Percentiles rank a stretch among this genome's conserved stretches.
These are phyloP conservation scores for Reticulitermes lucifugus DNA, from an alignment of 2,888 invertebrate genomes.

Conservation along the genomic window DNA sequence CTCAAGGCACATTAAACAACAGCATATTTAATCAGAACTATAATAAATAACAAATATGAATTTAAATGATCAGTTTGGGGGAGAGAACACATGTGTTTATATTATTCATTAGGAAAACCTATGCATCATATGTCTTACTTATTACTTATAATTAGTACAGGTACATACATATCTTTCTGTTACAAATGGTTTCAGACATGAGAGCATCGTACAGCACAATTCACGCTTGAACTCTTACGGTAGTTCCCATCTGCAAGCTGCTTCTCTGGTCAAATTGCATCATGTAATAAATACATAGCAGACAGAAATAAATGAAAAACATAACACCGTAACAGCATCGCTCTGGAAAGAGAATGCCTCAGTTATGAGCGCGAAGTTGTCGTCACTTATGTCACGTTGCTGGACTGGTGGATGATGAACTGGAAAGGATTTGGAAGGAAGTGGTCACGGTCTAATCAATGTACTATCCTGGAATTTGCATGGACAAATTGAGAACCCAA, in stretches of 20 bases:
- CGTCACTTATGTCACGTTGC: no score
- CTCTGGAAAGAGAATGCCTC: no score
- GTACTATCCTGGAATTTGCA: no score
- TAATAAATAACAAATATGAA: slow-evolving; percentile 24
- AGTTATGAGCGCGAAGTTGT: no score
- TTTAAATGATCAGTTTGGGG: not conserved
- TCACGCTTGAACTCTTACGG: not conserved
- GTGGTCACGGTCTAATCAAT: no score
- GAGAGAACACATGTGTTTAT: not conserved
- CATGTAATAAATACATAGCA: no score
- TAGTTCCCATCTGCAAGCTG: not conserved
- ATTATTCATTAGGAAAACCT: not conserved
- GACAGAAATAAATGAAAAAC: no score
- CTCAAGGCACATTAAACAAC: slow-evolving; percentile 26
- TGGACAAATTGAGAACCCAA: no score
- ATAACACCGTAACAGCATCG: no score
- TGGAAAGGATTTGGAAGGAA: no score
- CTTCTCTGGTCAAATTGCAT: no score
- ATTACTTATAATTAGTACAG: slow-evolving; percentile 17
- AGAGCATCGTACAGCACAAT: not conserved
- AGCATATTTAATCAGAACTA: slow-evolving; percentile 4
- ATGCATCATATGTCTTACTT: slow-evolving; percentile 9
- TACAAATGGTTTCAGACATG: not conserved
- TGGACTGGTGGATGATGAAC: no score
- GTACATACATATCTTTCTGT: slow-evolving; percentile 24